Evolutionary conservation across 2,113 vertebrate genomes (phyloP), one percentile per base, ranked within the genome.

Genomic region (Python bivittatus): DNA sequence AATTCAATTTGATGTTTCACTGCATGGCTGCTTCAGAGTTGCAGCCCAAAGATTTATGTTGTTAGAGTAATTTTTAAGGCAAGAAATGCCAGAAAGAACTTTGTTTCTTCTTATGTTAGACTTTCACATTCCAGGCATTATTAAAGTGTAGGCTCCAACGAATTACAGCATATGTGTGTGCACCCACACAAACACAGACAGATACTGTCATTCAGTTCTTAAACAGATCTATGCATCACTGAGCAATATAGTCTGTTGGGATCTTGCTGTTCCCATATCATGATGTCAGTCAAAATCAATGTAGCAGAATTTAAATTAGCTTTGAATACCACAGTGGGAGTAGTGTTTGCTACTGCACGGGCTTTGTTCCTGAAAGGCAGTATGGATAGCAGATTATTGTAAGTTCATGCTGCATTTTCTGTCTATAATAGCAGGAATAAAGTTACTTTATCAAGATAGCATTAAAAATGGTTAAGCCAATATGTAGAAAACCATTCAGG

Each of bases 201-300:
- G 20, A 60, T 61, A 7, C 94, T 94, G 95, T 92, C 92, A 94
- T 58, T 93, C 84, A 88, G 15, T 48, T 88, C 72, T 79, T 94
- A 94, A 96, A 29, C 0, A 93, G 88, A 0, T 94, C 94, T 44
- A 91, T 52, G 92, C 92, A 91, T 93, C 52, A 53, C 89, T 95
- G 89, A 95, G 79, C 79, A 89, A 20, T 0, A n/a, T 0, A 79
- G 64, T 72, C 91, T 0, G 0, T 89, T 96, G 91, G 79, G 93
- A 92, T 92, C 92, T 90, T 64, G 27, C 6, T 84, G 56, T 44
- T 60, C 87, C 86, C 84, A 54, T 86, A 87, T 84, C 54, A 17
- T 94, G 64, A 88, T 10, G 29, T 93, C 93, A 94, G 53, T 44
- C 89, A 68, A 92, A 96, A 96, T 95, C 95, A 93, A 89, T 92